Percentiles rank a stretch among this genome's conserved stretches.
Evolutionary conservation across 2,888 invertebrate species (phyloP).

Genomic region (Lithophane ornitopus): DNA sequence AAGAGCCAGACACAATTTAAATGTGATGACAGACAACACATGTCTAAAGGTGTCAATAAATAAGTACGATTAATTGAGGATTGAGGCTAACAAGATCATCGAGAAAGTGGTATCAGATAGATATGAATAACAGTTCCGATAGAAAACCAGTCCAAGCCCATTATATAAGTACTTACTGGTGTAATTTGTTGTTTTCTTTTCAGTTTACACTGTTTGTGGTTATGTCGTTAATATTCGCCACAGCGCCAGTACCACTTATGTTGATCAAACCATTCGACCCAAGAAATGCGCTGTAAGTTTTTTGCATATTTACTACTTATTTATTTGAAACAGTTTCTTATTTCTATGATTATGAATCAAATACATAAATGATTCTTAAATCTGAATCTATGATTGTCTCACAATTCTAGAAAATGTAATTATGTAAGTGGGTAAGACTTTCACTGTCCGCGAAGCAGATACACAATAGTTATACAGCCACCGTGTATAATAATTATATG

Average conservation of each 20-base stretch:
- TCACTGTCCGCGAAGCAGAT: slow-evolving; percentile 13
- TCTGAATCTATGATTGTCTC: too few relatives aligned
- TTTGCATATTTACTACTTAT: not conserved
- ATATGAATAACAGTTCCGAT: not conserved
- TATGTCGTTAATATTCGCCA: slow-evolving; percentile 91
- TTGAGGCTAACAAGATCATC: not conserved
- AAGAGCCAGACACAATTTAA: not conserved
- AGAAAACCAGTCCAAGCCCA: not conserved
- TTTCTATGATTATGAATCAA: not conserved
- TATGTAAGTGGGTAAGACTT: slow-evolving; percentile 10
- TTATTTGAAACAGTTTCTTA: not conserved
- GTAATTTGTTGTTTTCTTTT: slow-evolving; percentile 60
- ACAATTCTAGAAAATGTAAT: not conserved
- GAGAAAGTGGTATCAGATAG: not conserved
- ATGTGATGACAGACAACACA: not conserved
- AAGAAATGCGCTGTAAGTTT: slow-evolving; percentile 95
- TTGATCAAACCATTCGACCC: slow-evolving; percentile 93
- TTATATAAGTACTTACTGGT: not conserved
- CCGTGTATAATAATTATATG: slow-evolving; percentile 16
- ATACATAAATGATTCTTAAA: not conserved
- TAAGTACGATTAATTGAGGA: not conserved
- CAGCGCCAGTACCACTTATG: slow-evolving; percentile 94
- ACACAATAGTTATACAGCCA: slow-evolving; percentile 1
- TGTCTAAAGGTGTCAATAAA: not conserved
- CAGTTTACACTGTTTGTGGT: slow-evolving; percentile 91